These are phyloP conservation scores for Lydus trimaculatus DNA, from an alignment of 2,888 invertebrate species.

Conservation along the genomic window DNA sequence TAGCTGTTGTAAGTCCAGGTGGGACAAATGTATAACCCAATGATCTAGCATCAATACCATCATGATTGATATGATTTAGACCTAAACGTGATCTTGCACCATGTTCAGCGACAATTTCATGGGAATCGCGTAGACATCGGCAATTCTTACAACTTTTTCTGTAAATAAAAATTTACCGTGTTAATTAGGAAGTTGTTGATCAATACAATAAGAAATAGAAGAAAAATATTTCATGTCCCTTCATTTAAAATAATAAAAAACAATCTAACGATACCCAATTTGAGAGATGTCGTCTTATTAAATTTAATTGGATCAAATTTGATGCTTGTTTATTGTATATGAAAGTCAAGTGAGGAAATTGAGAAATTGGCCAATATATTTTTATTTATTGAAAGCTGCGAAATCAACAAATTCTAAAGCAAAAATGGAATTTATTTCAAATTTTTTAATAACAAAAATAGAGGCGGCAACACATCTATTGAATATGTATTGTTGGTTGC, in stretches of 20 bases:
- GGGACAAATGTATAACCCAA: constrained; percentile 60
- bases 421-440: no score
- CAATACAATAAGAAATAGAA: not conserved
- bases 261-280: not conserved
- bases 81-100: constrained; percentile 57
- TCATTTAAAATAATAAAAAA: not conserved
- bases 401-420: not conserved
- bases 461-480: not conserved
- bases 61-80: constrained; percentile 63
- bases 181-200: constrained; percentile 13
- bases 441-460: not conserved
- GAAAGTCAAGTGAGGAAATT: not conserved
- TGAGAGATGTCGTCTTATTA: not conserved
- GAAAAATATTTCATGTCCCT: not conserved
- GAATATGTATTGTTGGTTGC: not conserved
- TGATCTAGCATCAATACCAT: constrained; percentile 65
- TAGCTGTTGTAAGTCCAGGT: constrained; percentile 55
- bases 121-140: constrained; percentile 88
- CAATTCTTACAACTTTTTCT: constrained; percentile 95
- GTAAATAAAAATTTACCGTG: constrained; percentile 39
- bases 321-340: not conserved
- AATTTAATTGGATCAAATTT: constrained; percentile 4
- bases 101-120: constrained; percentile 72
- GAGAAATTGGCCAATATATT: not conserved
- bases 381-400: not conserved